Evolutionary conservation across 2,113 vertebrate species (phyloP).

Genomic region (Elachura formosa): DNA sequence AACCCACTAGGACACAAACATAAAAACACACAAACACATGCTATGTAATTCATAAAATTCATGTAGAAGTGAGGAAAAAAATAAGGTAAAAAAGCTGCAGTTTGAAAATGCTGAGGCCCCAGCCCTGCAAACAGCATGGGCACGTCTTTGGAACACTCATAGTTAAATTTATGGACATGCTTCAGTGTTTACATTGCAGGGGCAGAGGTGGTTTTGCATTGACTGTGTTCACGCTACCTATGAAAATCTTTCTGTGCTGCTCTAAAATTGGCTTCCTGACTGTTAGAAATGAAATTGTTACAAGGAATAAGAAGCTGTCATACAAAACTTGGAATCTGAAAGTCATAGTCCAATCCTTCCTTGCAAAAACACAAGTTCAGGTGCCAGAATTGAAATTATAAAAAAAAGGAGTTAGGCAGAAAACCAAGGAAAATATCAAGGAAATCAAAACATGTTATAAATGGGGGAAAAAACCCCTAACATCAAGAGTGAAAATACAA

Average conservation of each 20-base stretch:
- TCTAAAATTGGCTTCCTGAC: background rate
- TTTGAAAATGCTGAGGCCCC: background rate
- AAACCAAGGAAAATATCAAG: background rate
- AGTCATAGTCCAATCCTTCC: background rate
- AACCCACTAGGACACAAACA: background rate
- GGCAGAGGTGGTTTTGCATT: background rate
- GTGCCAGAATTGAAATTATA: background rate
- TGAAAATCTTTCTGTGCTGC: background rate
- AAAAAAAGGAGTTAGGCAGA: background rate
- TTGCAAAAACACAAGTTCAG: background rate
- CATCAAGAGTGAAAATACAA: background rate
- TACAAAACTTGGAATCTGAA: background rate
- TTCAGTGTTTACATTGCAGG: background rate
- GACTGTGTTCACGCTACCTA: background rate
- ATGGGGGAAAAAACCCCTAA: accelerated
- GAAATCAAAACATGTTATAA: background rate
- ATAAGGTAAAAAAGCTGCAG: background rate
- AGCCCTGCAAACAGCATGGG: background rate
- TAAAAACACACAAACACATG: background rate
- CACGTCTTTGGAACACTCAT: background rate
- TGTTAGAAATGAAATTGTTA: background rate
- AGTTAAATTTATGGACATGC: background rate
- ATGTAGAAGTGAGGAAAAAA: background rate
- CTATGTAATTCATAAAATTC: background rate
- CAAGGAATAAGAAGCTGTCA: background rate